Conservation (phyloP, 2,113 vertebrate genomes). For the Gila orcuttii region DNA sequence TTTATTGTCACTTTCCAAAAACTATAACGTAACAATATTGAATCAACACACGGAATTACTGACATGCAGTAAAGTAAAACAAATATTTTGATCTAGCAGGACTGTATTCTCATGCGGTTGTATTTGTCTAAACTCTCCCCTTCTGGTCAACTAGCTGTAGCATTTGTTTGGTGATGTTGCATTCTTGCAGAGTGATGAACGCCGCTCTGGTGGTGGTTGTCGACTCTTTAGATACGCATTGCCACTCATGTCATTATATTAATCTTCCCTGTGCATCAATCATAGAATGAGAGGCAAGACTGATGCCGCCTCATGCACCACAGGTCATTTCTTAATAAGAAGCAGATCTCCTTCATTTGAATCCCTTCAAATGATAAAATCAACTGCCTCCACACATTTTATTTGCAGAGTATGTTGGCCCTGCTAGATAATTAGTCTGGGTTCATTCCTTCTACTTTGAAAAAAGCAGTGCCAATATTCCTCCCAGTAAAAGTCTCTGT, state of each 20-base stretch:
- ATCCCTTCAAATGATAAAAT: constrained; percentile 50
- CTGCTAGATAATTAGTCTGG: not conserved
- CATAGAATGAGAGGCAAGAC: constrained; percentile 51
- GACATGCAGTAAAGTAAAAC: constrained; percentile 3
- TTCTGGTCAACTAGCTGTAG: constrained; percentile 35
- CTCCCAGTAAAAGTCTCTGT: constrained; percentile 1
- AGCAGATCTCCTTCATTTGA: constrained; percentile 63
- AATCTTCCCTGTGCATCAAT: constrained; percentile 65
- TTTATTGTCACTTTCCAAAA: constrained; percentile 48
- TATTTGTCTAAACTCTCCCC: not conserved
- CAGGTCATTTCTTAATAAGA: constrained; percentile 71
- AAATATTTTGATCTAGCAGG: constrained; percentile 23
- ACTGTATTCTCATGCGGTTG: not conserved
- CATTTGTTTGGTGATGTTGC: constrained; percentile 22
- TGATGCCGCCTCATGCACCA: constrained; percentile 38
- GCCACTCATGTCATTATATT: constrained; percentile 56
- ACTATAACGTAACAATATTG: not conserved
- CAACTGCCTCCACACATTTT: constrained; percentile 33
- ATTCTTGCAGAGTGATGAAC: not conserved
- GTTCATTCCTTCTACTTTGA: not conserved
- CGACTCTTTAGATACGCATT: constrained; percentile 26
- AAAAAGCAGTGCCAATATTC: not conserved
- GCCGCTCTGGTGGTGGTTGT: constrained; percentile 25
- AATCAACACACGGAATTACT: not conserved
- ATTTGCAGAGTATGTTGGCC: not conserved